Conservation (phyloP, 1,140 invertebrate genomes). For the Drosophila trapezifrons region DNA sequence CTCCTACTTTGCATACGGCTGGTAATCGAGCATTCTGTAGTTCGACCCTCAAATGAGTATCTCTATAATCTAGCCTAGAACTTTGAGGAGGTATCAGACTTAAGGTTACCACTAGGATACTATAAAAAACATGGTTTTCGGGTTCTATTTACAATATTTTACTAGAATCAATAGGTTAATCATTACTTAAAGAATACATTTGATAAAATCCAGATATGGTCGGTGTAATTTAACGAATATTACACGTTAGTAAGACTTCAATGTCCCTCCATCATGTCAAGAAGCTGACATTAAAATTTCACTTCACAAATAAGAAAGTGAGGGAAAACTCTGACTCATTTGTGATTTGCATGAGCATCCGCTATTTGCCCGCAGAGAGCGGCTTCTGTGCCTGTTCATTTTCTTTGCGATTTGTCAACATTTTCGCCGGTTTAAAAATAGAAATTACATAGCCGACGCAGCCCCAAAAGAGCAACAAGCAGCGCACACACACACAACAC, state of each 20-base stretch:
- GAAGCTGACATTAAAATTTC: not conserved
- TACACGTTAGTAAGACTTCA: too few relatives aligned
- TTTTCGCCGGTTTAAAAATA: constrained; percentile 64
- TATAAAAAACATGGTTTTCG: too few relatives aligned
- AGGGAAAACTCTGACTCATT: constrained; percentile 11
- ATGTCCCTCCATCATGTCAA: too few relatives aligned
- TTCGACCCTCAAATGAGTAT: too few relatives aligned
- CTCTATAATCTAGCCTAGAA: too few relatives aligned
- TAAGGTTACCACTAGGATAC: too few relatives aligned
- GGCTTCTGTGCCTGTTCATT: constrained; percentile 23
- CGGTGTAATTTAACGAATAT: too few relatives aligned
- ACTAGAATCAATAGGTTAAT: too few relatives aligned
- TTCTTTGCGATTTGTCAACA: constrained; percentile 46
- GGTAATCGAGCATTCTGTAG: not conserved
- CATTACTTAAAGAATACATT: too few relatives aligned
- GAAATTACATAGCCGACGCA: constrained; percentile 65
- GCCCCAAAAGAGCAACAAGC: constrained; percentile 18
- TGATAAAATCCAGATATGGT: too few relatives aligned
- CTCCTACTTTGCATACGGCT: constrained; percentile 1
- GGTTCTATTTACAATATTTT: too few relatives aligned
- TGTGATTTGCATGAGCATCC: constrained; percentile 8
- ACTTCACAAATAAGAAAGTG: not conserved
- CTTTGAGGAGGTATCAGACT: too few relatives aligned
- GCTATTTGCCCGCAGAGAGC: constrained; percentile 20
- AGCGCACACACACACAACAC: constrained; percentile 16